These are phyloP conservation scores for Erythrocercus mccallii DNA, from an alignment of 2,113 vertebrate species.

Conservation along the genomic window DNA sequence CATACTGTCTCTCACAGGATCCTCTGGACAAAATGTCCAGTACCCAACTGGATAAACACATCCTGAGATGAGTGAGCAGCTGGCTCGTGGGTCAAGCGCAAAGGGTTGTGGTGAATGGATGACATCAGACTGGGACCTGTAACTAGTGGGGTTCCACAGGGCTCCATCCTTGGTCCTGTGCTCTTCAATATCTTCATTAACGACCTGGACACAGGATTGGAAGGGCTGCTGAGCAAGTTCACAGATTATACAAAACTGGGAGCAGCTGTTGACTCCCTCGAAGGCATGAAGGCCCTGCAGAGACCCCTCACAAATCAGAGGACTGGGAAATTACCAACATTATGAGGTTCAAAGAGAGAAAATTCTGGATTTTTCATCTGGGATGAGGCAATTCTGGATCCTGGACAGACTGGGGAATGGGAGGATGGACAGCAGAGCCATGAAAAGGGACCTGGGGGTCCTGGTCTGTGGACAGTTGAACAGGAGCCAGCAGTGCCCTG, in stretches of 20 bases:
- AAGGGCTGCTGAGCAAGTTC: background rate
- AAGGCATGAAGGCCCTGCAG: background rate
- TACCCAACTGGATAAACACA: background rate
- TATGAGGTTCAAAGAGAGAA: background rate
- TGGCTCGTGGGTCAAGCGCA: accelerated
- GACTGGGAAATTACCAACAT: background rate
- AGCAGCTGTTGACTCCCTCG: background rate
- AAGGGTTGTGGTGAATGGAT: background rate
- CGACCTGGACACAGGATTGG: accelerated
- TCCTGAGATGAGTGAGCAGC: background rate
- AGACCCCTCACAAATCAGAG: background rate
- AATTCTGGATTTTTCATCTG: background rate
- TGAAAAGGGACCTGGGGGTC: background rate
- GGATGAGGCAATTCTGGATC: background rate
- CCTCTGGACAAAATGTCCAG: background rate
- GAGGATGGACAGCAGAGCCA: background rate
- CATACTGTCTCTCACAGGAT: background rate
- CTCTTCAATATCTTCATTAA: background rate
- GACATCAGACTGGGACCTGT: background rate
- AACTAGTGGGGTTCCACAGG: background rate
- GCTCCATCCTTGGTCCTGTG: background rate
- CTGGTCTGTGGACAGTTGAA: accelerated
- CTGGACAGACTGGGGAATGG: accelerated
- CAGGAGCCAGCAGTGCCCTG: background rate
- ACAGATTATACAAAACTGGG: background rate